These are phyloP conservation scores for Heliconius charithonia DNA, from an alignment of 2,888 invertebrate species.

Conservation along the genomic window DNA sequence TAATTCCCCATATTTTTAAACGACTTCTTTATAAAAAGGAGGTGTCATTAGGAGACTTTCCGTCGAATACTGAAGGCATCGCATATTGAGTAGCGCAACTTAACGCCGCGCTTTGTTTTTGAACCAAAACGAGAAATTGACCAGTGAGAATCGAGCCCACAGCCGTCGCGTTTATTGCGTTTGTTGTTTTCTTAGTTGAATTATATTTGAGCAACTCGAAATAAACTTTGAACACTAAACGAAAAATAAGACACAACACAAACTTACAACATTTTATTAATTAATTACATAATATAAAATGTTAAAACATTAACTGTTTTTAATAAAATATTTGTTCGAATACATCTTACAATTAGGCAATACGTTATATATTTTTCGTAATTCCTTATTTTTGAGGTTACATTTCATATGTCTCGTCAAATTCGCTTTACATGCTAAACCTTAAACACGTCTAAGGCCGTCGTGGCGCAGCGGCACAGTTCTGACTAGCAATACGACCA, in stretches of 20 bases:
- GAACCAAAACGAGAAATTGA: too few species aligned
- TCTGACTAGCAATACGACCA: not conserved
- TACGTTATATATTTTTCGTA: slow-evolving; percentile 44
- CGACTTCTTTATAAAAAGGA: too few species aligned
- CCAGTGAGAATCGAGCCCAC: too few species aligned
- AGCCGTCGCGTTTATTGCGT: too few species aligned
- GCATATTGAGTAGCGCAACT: too few species aligned
- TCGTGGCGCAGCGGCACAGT: too few species aligned
- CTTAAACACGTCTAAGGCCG: not conserved
- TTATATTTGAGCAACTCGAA: too few species aligned
- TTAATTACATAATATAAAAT: slow-evolving; percentile 44
- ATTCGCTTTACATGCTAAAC: slow-evolving; percentile 3
- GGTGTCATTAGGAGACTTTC: too few species aligned
- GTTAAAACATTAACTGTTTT: slow-evolving; percentile 45
- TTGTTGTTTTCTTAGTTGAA: too few species aligned
- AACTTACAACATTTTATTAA: slow-evolving; percentile 44
- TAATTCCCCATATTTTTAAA: too few species aligned
- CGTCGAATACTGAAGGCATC: too few species aligned
- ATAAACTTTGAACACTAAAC: not conserved
- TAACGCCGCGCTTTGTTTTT: too few species aligned
- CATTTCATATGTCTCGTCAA: slow-evolving; percentile 43
- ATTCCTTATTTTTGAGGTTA: slow-evolving; percentile 52
- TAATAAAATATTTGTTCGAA: slow-evolving; percentile 43
- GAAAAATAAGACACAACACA: slow-evolving; percentile 17
- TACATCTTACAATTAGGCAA: slow-evolving; percentile 50